Percentiles rank a stretch among this genome's conserved stretches.
Evolutionary conservation across 2,888 invertebrate genomes (phyloP).

Genomic region (Lepidochrysops patricia): DNA sequence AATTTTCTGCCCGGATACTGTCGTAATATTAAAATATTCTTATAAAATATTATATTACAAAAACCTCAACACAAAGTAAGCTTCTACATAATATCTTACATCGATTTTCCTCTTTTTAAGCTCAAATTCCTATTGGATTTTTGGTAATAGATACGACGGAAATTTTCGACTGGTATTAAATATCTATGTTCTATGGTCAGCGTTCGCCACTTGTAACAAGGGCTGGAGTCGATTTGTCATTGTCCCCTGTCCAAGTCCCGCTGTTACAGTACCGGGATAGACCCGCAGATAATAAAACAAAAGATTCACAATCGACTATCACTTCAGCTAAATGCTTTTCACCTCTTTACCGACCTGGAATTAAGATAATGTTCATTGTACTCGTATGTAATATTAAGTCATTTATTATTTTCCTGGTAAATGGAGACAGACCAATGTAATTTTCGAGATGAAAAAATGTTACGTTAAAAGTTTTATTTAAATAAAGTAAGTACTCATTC

Average conservation of each 20-base stretch:
- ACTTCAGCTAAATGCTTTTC: conserved; percentile 13
- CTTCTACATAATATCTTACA: too few relatives aligned
- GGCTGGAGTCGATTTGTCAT: conserved; percentile 39
- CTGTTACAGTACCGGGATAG: conserved; percentile 32
- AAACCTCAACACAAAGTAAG: too few relatives aligned
- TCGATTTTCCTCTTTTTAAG: background rate
- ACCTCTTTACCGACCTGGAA: conserved; percentile 15
- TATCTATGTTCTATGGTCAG: conserved; percentile 9
- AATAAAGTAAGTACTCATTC: too few relatives aligned
- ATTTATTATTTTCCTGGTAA: background rate
- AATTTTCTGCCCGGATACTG: too few relatives aligned
- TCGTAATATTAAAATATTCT: too few relatives aligned
- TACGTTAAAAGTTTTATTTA: too few relatives aligned
- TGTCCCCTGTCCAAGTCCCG: conserved; percentile 34
- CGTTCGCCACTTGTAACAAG: conserved; percentile 16
- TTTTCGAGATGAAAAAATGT: too few relatives aligned
- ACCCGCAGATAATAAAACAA: conserved; percentile 42
- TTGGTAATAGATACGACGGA: background rate
- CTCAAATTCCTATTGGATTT: background rate
- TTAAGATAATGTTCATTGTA: conserved; percentile 11
- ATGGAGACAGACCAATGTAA: too few relatives aligned
- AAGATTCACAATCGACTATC: conserved; percentile 21
- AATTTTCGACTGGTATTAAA: background rate
- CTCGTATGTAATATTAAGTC: background rate
- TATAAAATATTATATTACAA: too few relatives aligned